Evolutionary conservation across 2,113 vertebrate species (phyloP), one percentile per base, ranked within the genome.

Genomic region (Onychostruthus taczanowskii): DNA sequence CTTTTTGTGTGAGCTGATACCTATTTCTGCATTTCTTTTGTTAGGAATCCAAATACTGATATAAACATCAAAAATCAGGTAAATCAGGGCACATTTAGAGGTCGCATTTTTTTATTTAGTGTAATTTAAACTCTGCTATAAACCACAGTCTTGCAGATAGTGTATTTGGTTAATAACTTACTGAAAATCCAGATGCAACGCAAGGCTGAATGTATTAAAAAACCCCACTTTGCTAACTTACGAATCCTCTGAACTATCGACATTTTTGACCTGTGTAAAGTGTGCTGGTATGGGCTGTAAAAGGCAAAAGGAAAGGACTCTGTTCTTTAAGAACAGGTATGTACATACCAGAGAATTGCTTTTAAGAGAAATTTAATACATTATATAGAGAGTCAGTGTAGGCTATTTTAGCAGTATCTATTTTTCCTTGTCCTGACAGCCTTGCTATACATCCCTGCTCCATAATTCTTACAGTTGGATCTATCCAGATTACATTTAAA

Each of bases 321-420:
- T 89, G 23, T 75, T 97, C 82, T 93, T 68, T 75, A 96, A 90
- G 94, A 64, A 93, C 59, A 85, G 47, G 89, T 77, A 80, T 28
- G 67, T 66, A 94, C 62, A 94, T 95, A 93, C 82, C 77, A 90
- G 91, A 95, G 95, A 97, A 96, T 82, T 94, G 58, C 84, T 95
- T 97, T 96, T 96, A 95, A 95, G 90, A 93, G 72, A 93, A 83
- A 83, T 78, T 94, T 94, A 91, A 89, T 81, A 62, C 47, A 58
- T 91, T 78, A 66, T 44, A 93, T 63, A 91, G 39, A 89, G 61
- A 75, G 52, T 68, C 30, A 81, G 47, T 23, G 64, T 77, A 77
- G 55, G 52, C 55, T 64, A 73, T 52, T 83, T 66, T 53, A 89
- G 88, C 77, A 91, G 63, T 30, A 37, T 80, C 79, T 94, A 76